phyloP scores from a whole-genome alignment of 2,888 invertebrate genomes.

The Caenorhabditis auriculariae region DNA sequence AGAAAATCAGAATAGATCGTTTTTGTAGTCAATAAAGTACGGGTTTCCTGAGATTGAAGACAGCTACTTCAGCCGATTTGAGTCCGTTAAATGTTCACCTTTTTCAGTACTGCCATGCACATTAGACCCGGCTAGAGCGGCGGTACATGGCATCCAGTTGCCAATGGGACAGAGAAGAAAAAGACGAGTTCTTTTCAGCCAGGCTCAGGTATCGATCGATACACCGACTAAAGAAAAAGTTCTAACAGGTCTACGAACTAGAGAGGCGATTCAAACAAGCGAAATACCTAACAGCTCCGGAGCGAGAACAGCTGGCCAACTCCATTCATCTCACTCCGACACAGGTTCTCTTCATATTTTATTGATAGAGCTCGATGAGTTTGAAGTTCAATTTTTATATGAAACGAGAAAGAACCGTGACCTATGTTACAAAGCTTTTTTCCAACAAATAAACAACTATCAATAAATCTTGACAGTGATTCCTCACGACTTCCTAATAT shows the following conservation, averaged over 20 bases:
- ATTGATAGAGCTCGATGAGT: no score
- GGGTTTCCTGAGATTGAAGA: background rate
- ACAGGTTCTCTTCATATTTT: no score
- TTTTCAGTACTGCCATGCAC: slow-evolving; percentile 33
- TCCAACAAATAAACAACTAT: background rate
- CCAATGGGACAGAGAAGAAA: slow-evolving; percentile 43
- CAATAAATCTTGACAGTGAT: no score
- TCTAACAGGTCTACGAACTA: slow-evolving; percentile 34
- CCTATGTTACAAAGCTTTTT: background rate
- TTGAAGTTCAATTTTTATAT: no score
- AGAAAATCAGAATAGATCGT: background rate
- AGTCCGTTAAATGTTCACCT: background rate
- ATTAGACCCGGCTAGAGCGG: slow-evolving; percentile 38
- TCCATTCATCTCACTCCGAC: slow-evolving; percentile 93
- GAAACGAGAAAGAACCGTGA: background rate
- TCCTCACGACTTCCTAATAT: no score
- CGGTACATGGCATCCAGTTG: slow-evolving; percentile 33
- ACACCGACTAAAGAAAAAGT: background rate
- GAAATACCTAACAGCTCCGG: slow-evolving; percentile 88
- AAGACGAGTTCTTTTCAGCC: slow-evolving; percentile 45
- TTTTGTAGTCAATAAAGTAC: background rate
- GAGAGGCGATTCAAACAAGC: slow-evolving; percentile 90
- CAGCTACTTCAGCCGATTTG: background rate
- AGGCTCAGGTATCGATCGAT: slow-evolving; percentile 36
- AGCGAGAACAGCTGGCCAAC: slow-evolving; percentile 92